These are phyloP conservation scores for Megalurothrips usitatus DNA, from an alignment of 2,888 invertebrate genomes.

Conservation along the genomic window DNA sequence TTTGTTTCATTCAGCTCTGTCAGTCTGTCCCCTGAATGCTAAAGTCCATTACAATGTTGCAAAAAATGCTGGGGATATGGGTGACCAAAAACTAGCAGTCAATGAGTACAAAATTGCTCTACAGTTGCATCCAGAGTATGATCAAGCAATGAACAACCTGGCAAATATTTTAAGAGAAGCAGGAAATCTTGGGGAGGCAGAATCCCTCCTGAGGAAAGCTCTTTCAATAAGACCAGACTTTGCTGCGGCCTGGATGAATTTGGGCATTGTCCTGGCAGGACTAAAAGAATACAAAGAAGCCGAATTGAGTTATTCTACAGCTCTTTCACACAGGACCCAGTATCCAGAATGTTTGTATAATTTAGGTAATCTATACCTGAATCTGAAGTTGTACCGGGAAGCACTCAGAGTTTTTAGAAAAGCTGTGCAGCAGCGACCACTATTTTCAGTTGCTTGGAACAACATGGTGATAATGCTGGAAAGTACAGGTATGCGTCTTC, in stretches of 20 bases:
- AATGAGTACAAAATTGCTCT: constrained; percentile 60
- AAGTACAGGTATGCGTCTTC: constrained; percentile 38
- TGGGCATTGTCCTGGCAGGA: constrained; percentile 84
- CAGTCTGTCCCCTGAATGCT: constrained; percentile 89
- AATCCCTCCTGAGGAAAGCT: constrained; percentile 65
- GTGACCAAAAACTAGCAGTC: constrained; percentile 64
- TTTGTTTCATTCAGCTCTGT: constrained; percentile 74
- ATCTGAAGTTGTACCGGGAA: constrained; percentile 63
- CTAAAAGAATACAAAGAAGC: constrained; percentile 67
- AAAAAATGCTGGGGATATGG: constrained; percentile 74
- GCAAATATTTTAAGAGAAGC: constrained; percentile 77
- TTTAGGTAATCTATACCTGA: constrained; percentile 88
- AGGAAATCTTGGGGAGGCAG: constrained; percentile 64
- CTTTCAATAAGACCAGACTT: constrained; percentile 74
- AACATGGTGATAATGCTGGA: constrained; percentile 72
- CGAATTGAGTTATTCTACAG: constrained; percentile 71
- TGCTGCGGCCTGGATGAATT: constrained; percentile 97
- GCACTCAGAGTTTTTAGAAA: constrained; percentile 79
- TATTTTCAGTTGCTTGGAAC: constrained; percentile 84
- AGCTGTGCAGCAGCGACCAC: constrained; percentile 70
- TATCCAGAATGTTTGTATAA: constrained; percentile 95
- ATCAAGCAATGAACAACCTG: constrained; percentile 91
- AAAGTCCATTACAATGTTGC: constrained; percentile 92
- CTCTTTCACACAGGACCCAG: constrained; percentile 66
- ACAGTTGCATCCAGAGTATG: constrained; percentile 73